Evolutionary conservation across 2,113 vertebrate genomes (phyloP), one percentile per base, ranked within the genome.

Genomic region (Cyanocitta stelleri): DNA sequence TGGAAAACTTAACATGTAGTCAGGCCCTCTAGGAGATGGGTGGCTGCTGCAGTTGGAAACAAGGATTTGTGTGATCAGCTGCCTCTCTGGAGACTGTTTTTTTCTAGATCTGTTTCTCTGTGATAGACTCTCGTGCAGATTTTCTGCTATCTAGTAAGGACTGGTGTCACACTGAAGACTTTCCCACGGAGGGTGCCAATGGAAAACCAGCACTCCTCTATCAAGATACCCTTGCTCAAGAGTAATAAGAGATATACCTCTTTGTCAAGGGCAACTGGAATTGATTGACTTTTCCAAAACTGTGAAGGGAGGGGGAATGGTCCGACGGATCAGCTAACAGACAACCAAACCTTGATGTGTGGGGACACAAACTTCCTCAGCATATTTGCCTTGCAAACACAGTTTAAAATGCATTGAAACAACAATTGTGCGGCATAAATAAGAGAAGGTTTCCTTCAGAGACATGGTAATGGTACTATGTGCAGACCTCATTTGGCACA

Each of bases 271-370:
- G 37, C 54, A 64, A 49, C 61, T 87, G 43, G 32, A 89, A 59
- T 16, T 48, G 35, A 84, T 5, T 49, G 29, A 58, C 46, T 73
- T 87, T 84, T 80, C 43, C 59, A 69, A 49, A 80, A 39, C 6
- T 22, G 43, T 69, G 63, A 59, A 91, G 14, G 10, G 13, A 83
- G 30, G 3, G 6, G 14, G 13, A 69, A 77, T 19, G 4, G 32
- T 46, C 16, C 0, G 0, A 27, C 5, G 4, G 51, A 54, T 92
- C 56, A 92, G 20, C 58, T 83, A 66, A 56, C 27, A 55, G n/a
- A 13, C 18, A 75, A 51, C 18, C 48, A 62, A 39, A 73, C 16
- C n/a, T 18, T 0, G 0, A 2, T 64, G n/a, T 3, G 0, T 52
- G 49, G 46, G 83, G 37, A 69, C 33, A 59, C 8, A 41, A 35